Base-by-base conservation (phyloP, 2,888 invertebrate species). In the Nomada ferruginata region DNA sequence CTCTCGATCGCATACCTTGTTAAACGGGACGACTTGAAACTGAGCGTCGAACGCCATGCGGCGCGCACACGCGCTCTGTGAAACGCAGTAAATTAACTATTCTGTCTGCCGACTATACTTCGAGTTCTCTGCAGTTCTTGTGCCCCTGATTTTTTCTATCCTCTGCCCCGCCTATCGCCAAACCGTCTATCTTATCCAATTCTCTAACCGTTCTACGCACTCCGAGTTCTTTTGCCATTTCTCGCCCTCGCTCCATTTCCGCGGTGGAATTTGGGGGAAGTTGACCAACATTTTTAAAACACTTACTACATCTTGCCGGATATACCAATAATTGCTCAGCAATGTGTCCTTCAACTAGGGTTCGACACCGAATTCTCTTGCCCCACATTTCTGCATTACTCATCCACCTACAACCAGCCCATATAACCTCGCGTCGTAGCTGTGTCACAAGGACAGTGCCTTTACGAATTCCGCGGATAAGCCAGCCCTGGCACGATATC, bases 1-100 rank as follows among this genome's bases (percentile, higher is more conserved):
- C 87, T 87, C 87, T 84, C 87, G 87, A 87, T 87, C 87, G 76
- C 79, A 70, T 79, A 82, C 53, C 87, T 87, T 80, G 87, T 87
- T 87, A 85, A 82, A 87, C 79, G 76, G 79, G 85, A 85, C 86
- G 80, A 87, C 83, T 83, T 70, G 75, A 79, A 84, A 76, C 42
- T 64, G 74, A 79, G 55, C 61, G 64, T 70, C 68, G 76, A 76
- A 65, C 79, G 69, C 79, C 47, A 3, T 47, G 65, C 42, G 4
- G 53, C 64, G 64, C 60, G 72, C 69, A 47, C 68, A 52, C 79
- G 84, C 81, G 74, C 69, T 23, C 74, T 65, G 69, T 63, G 77
- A 77, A 82, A 82, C 79, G 75, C 76, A 60, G 76, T 85, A 86
- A 87, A 86, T 86, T 77, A 83, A 77, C 55, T 36, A 18, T 73